Evolutionary conservation across 2,888 invertebrate genomes (phyloP), one percentile per base, ranked within the genome.

Genomic region (Conistra vaccinii): DNA sequence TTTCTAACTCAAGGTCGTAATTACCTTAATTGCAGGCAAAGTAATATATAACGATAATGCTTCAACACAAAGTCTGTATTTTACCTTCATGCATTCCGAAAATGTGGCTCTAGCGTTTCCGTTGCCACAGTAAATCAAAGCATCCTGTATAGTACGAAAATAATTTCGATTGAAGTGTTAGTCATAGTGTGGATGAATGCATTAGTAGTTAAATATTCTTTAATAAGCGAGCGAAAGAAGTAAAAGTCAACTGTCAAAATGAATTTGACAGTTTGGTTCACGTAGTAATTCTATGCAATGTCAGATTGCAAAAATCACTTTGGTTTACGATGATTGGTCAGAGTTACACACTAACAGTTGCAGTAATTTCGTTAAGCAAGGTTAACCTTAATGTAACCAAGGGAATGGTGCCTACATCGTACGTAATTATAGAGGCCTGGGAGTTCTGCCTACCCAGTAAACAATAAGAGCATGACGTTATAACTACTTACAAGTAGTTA

Each of bases 121-220:
- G 84, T 78, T 84, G 66, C 65, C 26, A 53, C 65, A 53, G 57
- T 73, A 74, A 84, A 84, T 76, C 86, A 87, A 75, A 86, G 86
- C 86, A 87, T 87, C 84, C 86, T 84, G 85, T 62, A 35, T 23
- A 58, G 66, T 78, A 76, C 82, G 58, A 84, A 84, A 77, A 85
- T 85, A 87, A 80, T 83, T 72, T 82, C 26, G 55, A 65, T 77
- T 70, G 77, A 71, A 77, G 67, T 69, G 58, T 84, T 81, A 84
- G 65, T 84, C 68, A 75, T 66, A 67, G 51, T n/a, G 76, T 57
- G 35, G 32, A 35, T 66, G 12, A 80, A 67, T n/a, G 69, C 61
- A 55, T 45, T 77, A 57, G 32, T 57, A 55, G 48, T 61, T 74
- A 39, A 71, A 61, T 35, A 12, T 4, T 62, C 14, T 48, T 39